These are phyloP conservation scores for Eolophus roseicapilla DNA, from an alignment of 2,113 vertebrate genomes.

Conservation along the genomic window DNA sequence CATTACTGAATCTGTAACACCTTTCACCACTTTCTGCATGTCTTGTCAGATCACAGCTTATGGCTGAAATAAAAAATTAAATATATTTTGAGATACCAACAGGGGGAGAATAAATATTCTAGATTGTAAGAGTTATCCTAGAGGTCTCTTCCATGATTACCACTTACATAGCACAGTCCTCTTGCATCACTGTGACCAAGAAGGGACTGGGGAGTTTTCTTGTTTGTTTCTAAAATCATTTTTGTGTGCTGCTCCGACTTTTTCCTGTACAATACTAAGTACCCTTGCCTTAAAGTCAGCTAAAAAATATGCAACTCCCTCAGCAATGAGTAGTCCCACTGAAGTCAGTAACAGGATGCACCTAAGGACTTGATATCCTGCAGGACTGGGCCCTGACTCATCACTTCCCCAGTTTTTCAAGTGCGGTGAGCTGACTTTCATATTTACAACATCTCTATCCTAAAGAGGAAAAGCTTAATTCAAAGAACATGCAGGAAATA, in stretches of 20 bases:
- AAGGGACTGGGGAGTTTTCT: background rate
- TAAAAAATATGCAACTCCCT: background rate
- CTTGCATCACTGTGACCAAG: background rate
- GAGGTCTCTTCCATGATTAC: background rate
- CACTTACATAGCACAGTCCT: background rate
- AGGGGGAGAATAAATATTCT: background rate
- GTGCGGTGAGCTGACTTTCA: accelerated
- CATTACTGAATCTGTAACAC: background rate
- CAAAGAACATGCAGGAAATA: background rate
- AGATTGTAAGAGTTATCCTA: background rate
- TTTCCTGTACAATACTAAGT: background rate
- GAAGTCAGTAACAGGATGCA: background rate
- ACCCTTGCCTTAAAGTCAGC: background rate
- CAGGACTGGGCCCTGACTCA: background rate
- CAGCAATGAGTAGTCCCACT: background rate
- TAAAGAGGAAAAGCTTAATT: background rate
- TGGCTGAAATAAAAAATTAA: background rate
- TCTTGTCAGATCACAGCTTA: background rate
- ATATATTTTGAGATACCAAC: background rate
- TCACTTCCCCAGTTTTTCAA: background rate
- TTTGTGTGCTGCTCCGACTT: background rate
- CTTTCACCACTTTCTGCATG: background rate
- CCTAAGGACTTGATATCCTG: background rate
- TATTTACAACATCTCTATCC: background rate
- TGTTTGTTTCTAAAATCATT: background rate